A percentile compares a stretch with the other conserved stretches of the same genome.
Evolutionary conservation across 2,797 vertebrate species (phyloP).

Genomic region (Acanthurus leucopareius): DNA sequence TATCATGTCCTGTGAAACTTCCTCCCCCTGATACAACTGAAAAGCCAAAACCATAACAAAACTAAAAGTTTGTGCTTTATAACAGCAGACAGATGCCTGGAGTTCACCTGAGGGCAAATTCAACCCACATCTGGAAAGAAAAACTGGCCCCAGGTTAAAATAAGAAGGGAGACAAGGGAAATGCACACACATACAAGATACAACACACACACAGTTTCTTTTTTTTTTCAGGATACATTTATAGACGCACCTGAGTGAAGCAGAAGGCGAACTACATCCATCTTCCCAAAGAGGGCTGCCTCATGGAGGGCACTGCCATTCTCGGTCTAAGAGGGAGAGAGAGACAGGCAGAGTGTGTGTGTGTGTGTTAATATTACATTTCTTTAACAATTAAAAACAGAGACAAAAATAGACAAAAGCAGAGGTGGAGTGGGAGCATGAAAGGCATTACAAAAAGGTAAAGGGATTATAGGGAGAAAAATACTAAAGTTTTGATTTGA

Average conservation of each 20-base stretch:
- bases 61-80: neutral
- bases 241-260: constrained; percentile 92
- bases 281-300: constrained; percentile 96
- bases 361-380: constrained; percentile 45
- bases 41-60: constrained; percentile 7
- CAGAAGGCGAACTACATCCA: constrained; percentile 95
- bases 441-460: constrained; percentile 34
- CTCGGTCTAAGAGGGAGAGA: constrained; percentile 87
- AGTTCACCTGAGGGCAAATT: constrained; percentile 37
- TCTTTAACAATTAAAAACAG: constrained; percentile 45
- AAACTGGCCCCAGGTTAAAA: constrained; percentile 23
- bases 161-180: constrained; percentile 10
- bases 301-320: constrained; percentile 97
- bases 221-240: constrained; percentile 43
- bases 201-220: neutral
- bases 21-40: neutral
- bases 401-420: constrained; percentile 42
- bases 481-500: constrained; percentile 34
- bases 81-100: constrained; percentile 2
- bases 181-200: constrained; percentile 14
- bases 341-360: neutral
- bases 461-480: too few relatives aligned
- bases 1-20: constrained; percentile 7
- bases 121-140: constrained; percentile 3
- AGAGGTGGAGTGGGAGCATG: constrained; percentile 12